Conservation (phyloP, 2,888 invertebrate species). For the Embidobia sp. region DNA sequence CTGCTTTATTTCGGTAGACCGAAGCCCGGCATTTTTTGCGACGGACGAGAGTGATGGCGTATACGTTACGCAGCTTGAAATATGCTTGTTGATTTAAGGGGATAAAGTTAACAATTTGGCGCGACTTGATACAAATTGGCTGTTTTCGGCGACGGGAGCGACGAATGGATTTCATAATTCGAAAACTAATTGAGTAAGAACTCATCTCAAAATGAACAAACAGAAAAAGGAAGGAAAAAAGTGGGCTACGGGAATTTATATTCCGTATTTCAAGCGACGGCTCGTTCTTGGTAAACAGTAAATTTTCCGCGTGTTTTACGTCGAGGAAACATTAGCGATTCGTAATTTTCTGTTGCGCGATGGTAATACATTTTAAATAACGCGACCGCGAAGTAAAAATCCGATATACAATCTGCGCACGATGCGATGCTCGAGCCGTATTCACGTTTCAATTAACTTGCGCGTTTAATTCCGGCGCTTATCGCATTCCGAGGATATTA, state of each 20-base stretch:
- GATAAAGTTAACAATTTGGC: constrained; percentile 45
- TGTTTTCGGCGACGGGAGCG: background rate
- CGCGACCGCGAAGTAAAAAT: too few species aligned
- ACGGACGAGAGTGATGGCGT: constrained; percentile 40
- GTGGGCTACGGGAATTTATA: too few species aligned
- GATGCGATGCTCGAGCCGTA: background rate
- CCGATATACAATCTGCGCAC: too few species aligned
- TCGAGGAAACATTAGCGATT: constrained; percentile 6
- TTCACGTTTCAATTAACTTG: background rate
- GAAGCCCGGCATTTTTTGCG: constrained; percentile 48
- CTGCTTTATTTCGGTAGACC: constrained; percentile 43
- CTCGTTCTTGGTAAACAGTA: too few species aligned
- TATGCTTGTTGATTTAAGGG: constrained; percentile 52
- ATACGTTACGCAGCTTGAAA: constrained; percentile 47
- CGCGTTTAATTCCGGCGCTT: background rate
- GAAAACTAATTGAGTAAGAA: constrained; percentile 3
- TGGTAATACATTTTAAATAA: constrained; percentile 2
- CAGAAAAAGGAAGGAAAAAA: too few species aligned
- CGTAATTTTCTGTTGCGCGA: background rate
- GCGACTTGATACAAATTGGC: constrained; percentile 36
- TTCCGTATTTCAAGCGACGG: too few species aligned
- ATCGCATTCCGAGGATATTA: background rate
- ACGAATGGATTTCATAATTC: constrained; percentile 34
- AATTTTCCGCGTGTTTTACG: background rate
- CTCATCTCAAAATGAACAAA: too few species aligned